Evolutionary conservation across 1,140 invertebrate genomes (phyloP).

Genomic region (Orussus abietinus): DNA sequence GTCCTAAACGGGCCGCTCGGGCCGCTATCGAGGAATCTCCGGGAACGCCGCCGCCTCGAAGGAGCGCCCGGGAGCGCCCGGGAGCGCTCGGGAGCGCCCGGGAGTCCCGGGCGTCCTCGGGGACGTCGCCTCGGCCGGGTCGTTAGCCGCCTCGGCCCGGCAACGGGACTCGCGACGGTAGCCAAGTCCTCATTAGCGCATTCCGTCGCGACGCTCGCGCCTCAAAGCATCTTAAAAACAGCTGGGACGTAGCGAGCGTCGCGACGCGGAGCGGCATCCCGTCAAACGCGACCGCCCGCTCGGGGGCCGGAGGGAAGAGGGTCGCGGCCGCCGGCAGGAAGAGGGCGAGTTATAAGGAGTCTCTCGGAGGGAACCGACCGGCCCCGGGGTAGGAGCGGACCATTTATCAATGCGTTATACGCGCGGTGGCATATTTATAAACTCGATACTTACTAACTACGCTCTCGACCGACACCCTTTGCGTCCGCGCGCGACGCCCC

Average conservation of each 20-base stretch:
- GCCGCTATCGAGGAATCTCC: no score
- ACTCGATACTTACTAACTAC: constrained; percentile 9
- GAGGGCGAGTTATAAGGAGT: no score
- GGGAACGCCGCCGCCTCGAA: no score
- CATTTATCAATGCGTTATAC: constrained; percentile 8
- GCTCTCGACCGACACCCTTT: no score
- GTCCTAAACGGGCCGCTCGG: no score
- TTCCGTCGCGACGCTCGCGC: constrained; percentile 52
- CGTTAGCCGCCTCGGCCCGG: not conserved
- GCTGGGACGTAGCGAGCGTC: constrained; percentile 45
- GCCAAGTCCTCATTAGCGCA: constrained; percentile 55
- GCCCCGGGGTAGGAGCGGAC: not conserved
- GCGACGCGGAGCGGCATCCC: constrained; percentile 10
- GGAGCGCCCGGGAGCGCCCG: no score
- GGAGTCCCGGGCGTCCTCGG: no score
- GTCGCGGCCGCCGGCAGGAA: no score
- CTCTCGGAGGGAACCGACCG: not conserved
- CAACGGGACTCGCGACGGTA: constrained; percentile 44
- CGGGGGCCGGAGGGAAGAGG: not conserved
- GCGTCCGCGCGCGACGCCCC: no score
- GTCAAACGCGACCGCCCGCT: not conserved
- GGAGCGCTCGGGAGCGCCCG: no score
- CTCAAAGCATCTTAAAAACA: constrained; percentile 54
- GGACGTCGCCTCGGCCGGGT: no score
- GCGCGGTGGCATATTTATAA: constrained; percentile 8